Evolutionary conservation across 2,888 invertebrate species (phyloP), one percentile per base, ranked within the genome.

Genomic region (Junonia oenone): DNA sequence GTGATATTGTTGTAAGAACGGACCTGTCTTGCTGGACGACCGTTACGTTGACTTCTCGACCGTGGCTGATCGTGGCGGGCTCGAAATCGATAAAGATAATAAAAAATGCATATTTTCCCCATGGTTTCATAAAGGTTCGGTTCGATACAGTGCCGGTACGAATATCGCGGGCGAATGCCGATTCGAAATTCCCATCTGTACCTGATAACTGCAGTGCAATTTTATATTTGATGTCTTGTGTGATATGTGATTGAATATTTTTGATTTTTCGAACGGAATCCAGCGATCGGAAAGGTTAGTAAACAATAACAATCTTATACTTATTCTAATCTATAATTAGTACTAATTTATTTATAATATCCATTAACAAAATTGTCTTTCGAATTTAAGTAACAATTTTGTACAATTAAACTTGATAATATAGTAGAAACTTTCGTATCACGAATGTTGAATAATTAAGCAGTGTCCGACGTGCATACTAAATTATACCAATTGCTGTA

Each of bases 51-150:
- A 61, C 68, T 67, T 65, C 59, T 63, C 62, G 67, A 64, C 63
- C 62, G 65, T 65, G 57, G 61, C 51, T 64, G 64, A 60, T 60
- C 63, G 66, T 64, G 69, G 68, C 64, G 65, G 67, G 70, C 64
- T 77, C 71, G 68, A 74, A 84, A 88, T 87, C 89, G 81, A 89
- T 88, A 77, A 76, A 73, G 78, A 77, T 86, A 78, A 88, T 88
- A 86, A 89, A 88, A 89, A 87, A 89, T 88, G 88, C 87, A 88
- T 87, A 87, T 81, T 86, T 86, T 75, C 73, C 72, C 79, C 78
- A 80, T 83, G 78, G 81, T 81, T 79, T 82, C 75, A 72, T 85
- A 83, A 78, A 78, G 73, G 77, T 71, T 75, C 69, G 75, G 75
- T 77, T 81, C 76, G 72, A 75, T 78, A 79, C 73, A 58, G 63